Evolutionary conservation across 92 coral and sea anemone species (phyloP).

Genomic region (Epizoanthus stellaris): DNA sequence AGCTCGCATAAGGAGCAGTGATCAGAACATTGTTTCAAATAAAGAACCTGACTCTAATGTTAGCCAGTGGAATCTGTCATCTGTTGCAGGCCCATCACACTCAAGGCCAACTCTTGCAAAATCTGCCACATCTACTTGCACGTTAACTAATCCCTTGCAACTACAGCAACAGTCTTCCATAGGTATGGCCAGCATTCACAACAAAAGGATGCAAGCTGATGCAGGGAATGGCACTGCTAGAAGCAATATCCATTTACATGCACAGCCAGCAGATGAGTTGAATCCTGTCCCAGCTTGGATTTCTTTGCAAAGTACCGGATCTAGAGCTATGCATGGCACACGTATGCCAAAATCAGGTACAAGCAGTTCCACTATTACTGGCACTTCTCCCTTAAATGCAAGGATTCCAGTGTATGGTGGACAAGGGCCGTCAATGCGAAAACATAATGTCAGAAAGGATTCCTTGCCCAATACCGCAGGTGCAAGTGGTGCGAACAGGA

Average conservation of each 20-base stretch:
- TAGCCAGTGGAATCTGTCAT: slow-evolving; percentile 6
- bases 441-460: background rate
- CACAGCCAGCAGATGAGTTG: slow-evolving; percentile 4
- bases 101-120: slow-evolving; percentile 11
- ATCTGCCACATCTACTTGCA: slow-evolving; percentile 8
- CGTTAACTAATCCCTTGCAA: slow-evolving; percentile 20
- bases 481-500: background rate
- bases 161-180: slow-evolving; percentile 4
- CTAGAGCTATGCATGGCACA: slow-evolving; percentile 4
- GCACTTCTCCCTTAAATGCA: slow-evolving; percentile 1
- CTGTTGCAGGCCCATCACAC: background rate
- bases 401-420: background rate
- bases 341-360: background rate
- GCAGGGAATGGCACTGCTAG: background rate
- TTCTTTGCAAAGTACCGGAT: background rate
- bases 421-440: slow-evolving; percentile 13
- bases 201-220: slow-evolving; percentile 20
- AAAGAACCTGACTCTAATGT: background rate
- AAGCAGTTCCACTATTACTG: background rate
- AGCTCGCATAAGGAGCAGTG: background rate
- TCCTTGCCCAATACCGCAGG: background rate
- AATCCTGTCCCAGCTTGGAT: slow-evolving; percentile 21
- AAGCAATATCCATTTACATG: background rate
- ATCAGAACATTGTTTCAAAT: background rate
- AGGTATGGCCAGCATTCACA: background rate